Evolutionary conservation across 2,888 invertebrate species (phyloP).

Genomic region (Trissolcus japonicus): DNA sequence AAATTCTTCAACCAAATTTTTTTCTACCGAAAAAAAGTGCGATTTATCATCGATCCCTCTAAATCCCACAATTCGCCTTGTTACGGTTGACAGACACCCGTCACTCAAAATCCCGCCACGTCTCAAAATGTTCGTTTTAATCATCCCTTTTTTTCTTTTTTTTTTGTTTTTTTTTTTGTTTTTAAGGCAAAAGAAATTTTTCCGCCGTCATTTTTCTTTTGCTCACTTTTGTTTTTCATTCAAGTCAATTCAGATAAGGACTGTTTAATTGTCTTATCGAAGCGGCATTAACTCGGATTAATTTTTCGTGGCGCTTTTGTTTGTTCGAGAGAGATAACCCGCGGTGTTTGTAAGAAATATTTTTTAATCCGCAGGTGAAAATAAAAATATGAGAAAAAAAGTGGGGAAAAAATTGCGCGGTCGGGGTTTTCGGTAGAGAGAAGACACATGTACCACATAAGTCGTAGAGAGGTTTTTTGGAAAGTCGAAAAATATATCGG

Average conservation of each 20-base stretch:
- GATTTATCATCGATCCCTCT: too few relatives aligned
- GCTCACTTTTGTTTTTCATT: constrained; percentile 28
- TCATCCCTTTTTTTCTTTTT: not conserved
- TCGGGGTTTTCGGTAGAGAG: too few relatives aligned
- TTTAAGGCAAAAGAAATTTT: constrained; percentile 31
- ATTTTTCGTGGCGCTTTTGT: constrained; percentile 45
- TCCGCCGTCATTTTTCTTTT: constrained; percentile 21
- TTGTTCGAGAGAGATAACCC: constrained; percentile 50
- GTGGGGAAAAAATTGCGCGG: not conserved
- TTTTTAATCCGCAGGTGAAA: constrained; percentile 29
- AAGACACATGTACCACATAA: not conserved
- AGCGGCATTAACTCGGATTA: constrained; percentile 32
- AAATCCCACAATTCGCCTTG: too few relatives aligned
- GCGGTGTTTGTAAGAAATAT: constrained; percentile 24
- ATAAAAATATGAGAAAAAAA: constrained; percentile 16
- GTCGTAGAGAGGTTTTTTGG: constrained; percentile 19
- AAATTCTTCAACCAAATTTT: too few relatives aligned
- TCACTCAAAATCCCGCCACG: too few relatives aligned
- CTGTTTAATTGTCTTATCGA: constrained; percentile 39
- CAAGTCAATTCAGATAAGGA: constrained; percentile 30
- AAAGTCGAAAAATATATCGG: constrained; percentile 34
- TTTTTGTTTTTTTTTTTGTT: too few relatives aligned
- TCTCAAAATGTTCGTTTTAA: too few relatives aligned
- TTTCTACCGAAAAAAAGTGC: too few relatives aligned
- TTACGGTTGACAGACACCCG: too few relatives aligned